These are phyloP conservation scores for Campoletis raptor DNA, from an alignment of 2,888 invertebrate species.

Conservation along the genomic window DNA sequence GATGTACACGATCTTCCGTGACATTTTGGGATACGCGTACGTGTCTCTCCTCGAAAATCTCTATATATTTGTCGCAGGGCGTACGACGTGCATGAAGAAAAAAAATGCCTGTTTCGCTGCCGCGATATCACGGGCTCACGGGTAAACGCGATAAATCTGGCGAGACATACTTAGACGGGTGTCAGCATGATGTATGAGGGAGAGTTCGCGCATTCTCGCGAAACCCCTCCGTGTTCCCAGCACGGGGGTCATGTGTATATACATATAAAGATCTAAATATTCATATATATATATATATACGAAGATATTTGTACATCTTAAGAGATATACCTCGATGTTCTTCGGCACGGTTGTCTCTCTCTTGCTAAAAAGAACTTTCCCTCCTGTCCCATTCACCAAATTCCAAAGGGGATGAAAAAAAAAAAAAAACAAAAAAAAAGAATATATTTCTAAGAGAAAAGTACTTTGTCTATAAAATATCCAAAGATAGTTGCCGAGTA, in stretches of 20 bases:
- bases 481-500: constrained; percentile 72
- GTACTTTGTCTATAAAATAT: constrained; percentile 75
- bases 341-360: constrained; percentile 40
- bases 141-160: constrained; percentile 82
- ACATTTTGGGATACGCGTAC: constrained; percentile 45
- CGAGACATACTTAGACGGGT: constrained; percentile 80
- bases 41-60: constrained; percentile 40
- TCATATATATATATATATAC: constrained; percentile 32
- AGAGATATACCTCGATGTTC: constrained; percentile 67
- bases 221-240: constrained; percentile 66
- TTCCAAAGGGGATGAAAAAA: constrained; percentile 69
- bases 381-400: constrained; percentile 51
- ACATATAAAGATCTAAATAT: constrained; percentile 14
- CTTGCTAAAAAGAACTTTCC: constrained; percentile 63
- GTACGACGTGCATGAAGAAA: constrained; percentile 40
- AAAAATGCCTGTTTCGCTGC: constrained; percentile 66
- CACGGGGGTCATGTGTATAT: constrained; percentile 54
- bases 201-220: constrained; percentile 73
- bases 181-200: constrained; percentile 81
- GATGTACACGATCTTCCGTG: constrained; percentile 10
- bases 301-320: constrained; percentile 11
- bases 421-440: constrained; percentile 71
- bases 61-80: constrained; percentile 46
- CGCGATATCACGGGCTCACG: constrained; percentile 78
- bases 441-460: constrained; percentile 71